phyloP scores from a whole-genome alignment of 2,113 vertebrate genomes.

The Anas platyrhynchos region DNA sequence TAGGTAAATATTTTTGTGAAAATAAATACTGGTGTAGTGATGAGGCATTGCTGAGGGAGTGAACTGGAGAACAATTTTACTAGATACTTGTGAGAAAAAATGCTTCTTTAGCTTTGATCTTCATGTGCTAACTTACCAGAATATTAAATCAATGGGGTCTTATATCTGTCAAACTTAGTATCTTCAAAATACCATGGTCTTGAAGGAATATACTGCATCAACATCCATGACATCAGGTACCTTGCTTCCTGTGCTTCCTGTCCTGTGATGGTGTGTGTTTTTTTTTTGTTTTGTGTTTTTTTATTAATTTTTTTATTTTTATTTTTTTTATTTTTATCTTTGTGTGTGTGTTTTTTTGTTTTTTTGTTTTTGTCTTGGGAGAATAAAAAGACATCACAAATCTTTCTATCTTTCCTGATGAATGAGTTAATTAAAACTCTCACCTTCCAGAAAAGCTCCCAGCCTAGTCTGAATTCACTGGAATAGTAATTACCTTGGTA shows the following conservation, averaged over 20 bases:
- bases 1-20: neutral
- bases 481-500: neutral
- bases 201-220: neutral
- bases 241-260: neutral
- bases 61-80: neutral
- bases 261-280: too few species aligned
- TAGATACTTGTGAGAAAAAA: neutral
- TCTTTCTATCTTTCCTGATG: neutral
- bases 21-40: neutral
- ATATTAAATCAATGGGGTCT: neutral
- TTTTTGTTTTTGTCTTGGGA: neutral
- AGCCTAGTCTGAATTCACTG: neutral
- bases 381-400: neutral
- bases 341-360: too few species aligned
- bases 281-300: too few species aligned
- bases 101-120: neutral
- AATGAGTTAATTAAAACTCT: neutral
- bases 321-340: too few species aligned
- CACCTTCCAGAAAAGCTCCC: neutral
- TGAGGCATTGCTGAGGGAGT: neutral
- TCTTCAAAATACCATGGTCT: neutral
- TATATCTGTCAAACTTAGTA: neutral
- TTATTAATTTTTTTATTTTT: too few species aligned
- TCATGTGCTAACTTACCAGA: neutral
- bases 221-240: neutral